Evolutionary conservation across 2,113 vertebrate species (phyloP).

Genomic region (Paratilapia polleni): DNA sequence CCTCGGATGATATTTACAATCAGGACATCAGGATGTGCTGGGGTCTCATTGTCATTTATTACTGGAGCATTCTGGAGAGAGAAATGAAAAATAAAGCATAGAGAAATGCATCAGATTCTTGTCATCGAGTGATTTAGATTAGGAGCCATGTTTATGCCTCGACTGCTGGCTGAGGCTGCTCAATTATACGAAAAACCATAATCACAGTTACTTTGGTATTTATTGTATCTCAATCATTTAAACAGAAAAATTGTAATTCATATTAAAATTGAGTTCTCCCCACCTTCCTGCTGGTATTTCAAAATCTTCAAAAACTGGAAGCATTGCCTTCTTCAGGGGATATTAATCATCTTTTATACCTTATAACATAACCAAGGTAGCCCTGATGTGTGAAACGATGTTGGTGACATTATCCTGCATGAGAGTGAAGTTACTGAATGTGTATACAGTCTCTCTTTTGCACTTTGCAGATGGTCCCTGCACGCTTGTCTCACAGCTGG

Average conservation of each 20-base stretch:
- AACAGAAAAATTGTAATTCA: not conserved
- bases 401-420: not conserved
- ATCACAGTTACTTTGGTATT: not conserved
- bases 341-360: not conserved
- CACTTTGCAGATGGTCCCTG: too few relatives aligned
- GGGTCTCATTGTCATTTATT: conserved; percentile 36
- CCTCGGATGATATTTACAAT: conserved; percentile 78
- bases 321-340: not conserved
- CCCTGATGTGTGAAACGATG: not conserved
- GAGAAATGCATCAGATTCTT: not conserved
- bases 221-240: not conserved
- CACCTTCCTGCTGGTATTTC: too few relatives aligned
- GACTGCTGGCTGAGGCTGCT: not conserved
- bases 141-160: not conserved
- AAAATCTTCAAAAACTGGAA: too few relatives aligned
- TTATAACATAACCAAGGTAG: not conserved
- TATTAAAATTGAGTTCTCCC: too few relatives aligned
- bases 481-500: too few relatives aligned
- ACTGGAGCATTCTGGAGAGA: conserved; percentile 51
- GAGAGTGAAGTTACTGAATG: not conserved
- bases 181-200: not conserved
- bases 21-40: conserved; percentile 55
- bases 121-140: not conserved
- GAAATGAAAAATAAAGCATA: not conserved
- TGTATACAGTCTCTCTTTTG: too few relatives aligned